Percentiles rank a stretch among this genome's conserved stretches.
phyloP scores from a whole-genome alignment of 2,797 vertebrate genomes.

The Takifugu rubripes region DNA sequence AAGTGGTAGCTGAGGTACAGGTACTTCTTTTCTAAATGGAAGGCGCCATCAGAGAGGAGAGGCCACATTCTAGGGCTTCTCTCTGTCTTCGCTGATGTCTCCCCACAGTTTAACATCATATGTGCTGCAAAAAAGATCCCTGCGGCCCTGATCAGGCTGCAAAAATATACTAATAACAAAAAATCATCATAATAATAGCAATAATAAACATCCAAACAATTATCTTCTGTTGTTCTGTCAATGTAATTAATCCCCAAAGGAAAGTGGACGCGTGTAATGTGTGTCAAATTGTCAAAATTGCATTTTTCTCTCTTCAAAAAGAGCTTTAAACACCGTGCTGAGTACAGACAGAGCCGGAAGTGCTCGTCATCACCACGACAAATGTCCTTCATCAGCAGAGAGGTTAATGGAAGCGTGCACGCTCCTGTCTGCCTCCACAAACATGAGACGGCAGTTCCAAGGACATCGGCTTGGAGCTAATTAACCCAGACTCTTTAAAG shows the following conservation, averaged over 20 bases:
- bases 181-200: no score
- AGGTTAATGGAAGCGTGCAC: constrained; percentile 26
- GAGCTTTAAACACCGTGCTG: neutral
- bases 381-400: constrained; percentile 1
- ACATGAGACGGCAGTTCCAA: constrained; percentile 52
- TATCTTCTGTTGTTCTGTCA: no score
- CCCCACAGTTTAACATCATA: constrained; percentile 9
- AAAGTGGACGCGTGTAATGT: no score
- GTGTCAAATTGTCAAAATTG: no score
- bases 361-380: constrained; percentile 16
- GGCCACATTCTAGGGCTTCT: constrained; percentile 7
- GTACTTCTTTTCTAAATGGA: constrained; percentile 53
- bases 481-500: constrained; percentile 32
- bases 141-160: no score
- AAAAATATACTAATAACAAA: no score
- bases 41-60: constrained; percentile 33
- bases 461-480: constrained; percentile 46
- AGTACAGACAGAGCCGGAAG: neutral
- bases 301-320: no score
- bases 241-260: no score
- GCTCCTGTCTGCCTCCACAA: constrained; percentile 26
- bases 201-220: no score
- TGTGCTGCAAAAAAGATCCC: neutral
- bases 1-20: constrained; percentile 40
- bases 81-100: constrained; percentile 4